Conservation (phyloP, 2,113 vertebrate species). For the Megaceryle torquata region DNA sequence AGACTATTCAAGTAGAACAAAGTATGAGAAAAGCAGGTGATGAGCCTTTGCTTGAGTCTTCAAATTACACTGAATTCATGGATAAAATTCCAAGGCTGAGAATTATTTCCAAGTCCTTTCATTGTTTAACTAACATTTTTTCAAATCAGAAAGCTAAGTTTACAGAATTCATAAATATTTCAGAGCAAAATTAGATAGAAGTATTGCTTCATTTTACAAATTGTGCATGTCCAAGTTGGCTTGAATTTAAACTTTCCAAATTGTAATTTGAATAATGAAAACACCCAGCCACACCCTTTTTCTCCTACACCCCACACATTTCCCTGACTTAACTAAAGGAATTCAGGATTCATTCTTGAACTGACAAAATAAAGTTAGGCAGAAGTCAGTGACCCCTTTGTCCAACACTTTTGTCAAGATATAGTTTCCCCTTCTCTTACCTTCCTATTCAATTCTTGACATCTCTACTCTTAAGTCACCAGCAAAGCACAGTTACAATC, state of each 20-base stretch:
- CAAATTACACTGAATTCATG: not conserved
- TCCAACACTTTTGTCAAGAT: not conserved
- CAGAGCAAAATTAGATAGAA: not conserved
- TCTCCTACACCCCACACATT: not conserved
- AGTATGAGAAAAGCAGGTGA: not conserved
- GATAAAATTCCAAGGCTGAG: not conserved
- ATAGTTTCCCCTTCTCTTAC: not conserved
- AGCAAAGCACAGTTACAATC: not conserved
- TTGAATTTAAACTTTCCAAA: not conserved
- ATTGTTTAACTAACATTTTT: not conserved
- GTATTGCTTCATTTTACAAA: not conserved
- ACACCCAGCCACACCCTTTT: not conserved
- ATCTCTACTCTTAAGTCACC: not conserved
- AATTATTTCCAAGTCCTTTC: not conserved
- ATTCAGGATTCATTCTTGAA: not conserved
- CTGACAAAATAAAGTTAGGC: not conserved
- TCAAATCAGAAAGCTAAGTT: not conserved
- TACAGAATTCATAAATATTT: not conserved
- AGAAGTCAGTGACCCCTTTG: not conserved
- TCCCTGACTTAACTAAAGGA: not conserved
- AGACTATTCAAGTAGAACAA: not conserved
- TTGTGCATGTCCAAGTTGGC: not conserved
- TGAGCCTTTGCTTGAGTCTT: not conserved
- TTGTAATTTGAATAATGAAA: not conserved
- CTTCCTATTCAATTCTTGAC: not conserved